Conservation (phyloP, 1,140 invertebrate genomes). For the Ips typographus region DNA sequence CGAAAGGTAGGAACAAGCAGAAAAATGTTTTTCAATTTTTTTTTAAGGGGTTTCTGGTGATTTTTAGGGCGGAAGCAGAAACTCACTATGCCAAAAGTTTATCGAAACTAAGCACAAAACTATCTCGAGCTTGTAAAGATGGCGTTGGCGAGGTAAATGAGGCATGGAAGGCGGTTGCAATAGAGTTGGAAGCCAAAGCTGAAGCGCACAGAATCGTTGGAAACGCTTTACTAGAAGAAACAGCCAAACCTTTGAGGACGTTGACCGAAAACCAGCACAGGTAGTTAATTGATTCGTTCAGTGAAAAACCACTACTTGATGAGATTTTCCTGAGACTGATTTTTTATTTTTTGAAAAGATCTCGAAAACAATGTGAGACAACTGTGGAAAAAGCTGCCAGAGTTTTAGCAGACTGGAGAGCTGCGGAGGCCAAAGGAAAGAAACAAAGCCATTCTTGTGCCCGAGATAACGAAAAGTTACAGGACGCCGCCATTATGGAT, state of each 20-base stretch:
- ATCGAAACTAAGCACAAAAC: conserved; percentile 80
- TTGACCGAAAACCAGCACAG: conserved; percentile 71
- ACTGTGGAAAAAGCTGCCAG: conserved; percentile 85
- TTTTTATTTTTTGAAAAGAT: conserved; percentile 46
- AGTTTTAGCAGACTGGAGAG: conserved; percentile 79
- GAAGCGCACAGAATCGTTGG: conserved; percentile 77
- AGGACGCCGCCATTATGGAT: conserved; percentile 64
- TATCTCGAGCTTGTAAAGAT: conserved; percentile 78
- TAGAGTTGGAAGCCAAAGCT: conserved; percentile 87
- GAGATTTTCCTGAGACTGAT: background rate
- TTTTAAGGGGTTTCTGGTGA: background rate
- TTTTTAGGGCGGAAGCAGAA: conserved; percentile 82
- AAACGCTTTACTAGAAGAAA: conserved; percentile 77
- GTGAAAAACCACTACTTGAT: conserved; percentile 55
- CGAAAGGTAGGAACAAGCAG: conserved; percentile 69
- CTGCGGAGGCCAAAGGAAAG: conserved; percentile 82
- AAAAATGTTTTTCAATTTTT: background rate
- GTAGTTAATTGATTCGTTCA: conserved; percentile 51
- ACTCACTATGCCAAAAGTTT: conserved; percentile 86
- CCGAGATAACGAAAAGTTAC: conserved; percentile 84
- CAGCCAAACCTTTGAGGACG: conserved; percentile 83
- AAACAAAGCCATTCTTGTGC: conserved; percentile 81
- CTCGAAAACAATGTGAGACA: conserved; percentile 71
- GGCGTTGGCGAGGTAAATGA: conserved; percentile 80
- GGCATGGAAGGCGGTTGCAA: conserved; percentile 85